Base-by-base conservation (phyloP, 2,888 invertebrate genomes). In the Liodrosophila aerea region DNA sequence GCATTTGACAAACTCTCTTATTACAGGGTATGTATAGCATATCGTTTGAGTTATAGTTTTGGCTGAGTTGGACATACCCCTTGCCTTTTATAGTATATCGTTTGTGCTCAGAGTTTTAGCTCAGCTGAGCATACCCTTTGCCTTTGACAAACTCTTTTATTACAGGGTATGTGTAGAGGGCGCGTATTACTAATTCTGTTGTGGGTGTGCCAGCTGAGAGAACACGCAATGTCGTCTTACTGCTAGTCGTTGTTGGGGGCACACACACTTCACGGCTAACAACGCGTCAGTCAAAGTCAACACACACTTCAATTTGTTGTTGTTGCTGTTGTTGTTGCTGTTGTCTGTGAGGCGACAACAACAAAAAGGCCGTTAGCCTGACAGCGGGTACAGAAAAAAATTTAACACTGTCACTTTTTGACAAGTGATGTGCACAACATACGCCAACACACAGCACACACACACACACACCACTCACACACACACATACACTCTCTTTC, bases 281-380 rank as follows among this genome's bases (percentile, higher is more conserved):
- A 81, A 81, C 77, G 70, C 85, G 77, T 84, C 77, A 78, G 84
- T 78, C 77, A 78, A 78, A 78, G 77, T 77, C 77, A 73, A 78
- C 82, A 77, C 60, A 71, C 65, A 77, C 78, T 78, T 85, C 73
- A 77, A 65, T 56, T 73, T 56, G 45, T 44, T 50, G 58, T 51
- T 60, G 37, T 44, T 29, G 27, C 12, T 47, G 36, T 43, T 16
- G 30, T 9, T 50, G 56, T 27, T 45, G 53, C 11, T 63, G 22
- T 34, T 61, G 53, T 33, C 11, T 30, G 30, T 13, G 41, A 31
- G 44, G 44, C 34, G 40, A 34, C 51, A 52, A 56, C 43, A 54
- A 50, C 41, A 62, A 51, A 45, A 51, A 45, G 15, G 34, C 13
- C 29, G 34, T 33, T 33, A 12, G 59, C 31, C 43, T 43, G 43